Evolutionary conservation across 2,797 vertebrate genomes (phyloP).

Genomic region (Kryptopterus vitreolus): DNA sequence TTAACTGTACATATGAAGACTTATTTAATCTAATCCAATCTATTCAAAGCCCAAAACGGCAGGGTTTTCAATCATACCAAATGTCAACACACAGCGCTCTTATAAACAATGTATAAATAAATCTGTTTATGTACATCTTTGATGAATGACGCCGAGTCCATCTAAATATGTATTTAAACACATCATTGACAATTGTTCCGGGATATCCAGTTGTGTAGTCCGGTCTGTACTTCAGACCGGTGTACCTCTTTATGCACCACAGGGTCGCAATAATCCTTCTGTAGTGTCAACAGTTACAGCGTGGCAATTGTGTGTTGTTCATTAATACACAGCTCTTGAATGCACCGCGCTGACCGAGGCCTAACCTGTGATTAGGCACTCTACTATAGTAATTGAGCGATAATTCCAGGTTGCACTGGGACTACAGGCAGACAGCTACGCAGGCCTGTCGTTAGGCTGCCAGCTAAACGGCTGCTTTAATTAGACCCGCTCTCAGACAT

Average conservation of each 20-base stretch:
- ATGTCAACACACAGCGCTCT: not conserved
- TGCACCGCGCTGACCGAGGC: slow-evolving; percentile 11
- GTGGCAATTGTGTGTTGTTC: slow-evolving; percentile 7
- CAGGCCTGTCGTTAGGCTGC: slow-evolving; percentile 53
- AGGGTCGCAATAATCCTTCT: not conserved
- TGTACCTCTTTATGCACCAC: not conserved
- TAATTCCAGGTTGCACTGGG: slow-evolving; percentile 40
- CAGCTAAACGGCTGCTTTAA: slow-evolving; percentile 60
- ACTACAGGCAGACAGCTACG: slow-evolving; percentile 52
- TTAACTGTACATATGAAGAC: too few species aligned
- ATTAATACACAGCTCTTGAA: slow-evolving; percentile 26
- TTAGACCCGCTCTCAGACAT: slow-evolving; percentile 31
- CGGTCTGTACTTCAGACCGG: not conserved
- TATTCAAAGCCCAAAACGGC: too few species aligned
- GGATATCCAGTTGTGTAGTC: too few species aligned
- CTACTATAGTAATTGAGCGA: slow-evolving; percentile 34
- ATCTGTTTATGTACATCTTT: too few species aligned
- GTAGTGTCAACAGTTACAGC: slow-evolving; percentile 4
- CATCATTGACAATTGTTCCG: too few species aligned
- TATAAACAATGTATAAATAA: not conserved
- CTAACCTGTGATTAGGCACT: slow-evolving; percentile 40
- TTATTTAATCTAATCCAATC: too few species aligned
- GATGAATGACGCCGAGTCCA: not conserved
- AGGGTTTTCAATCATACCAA: not conserved
- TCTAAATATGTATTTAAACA: not conserved